Evolutionary conservation across 2,797 vertebrate species (phyloP).

Genomic region (Columba guinea): DNA sequence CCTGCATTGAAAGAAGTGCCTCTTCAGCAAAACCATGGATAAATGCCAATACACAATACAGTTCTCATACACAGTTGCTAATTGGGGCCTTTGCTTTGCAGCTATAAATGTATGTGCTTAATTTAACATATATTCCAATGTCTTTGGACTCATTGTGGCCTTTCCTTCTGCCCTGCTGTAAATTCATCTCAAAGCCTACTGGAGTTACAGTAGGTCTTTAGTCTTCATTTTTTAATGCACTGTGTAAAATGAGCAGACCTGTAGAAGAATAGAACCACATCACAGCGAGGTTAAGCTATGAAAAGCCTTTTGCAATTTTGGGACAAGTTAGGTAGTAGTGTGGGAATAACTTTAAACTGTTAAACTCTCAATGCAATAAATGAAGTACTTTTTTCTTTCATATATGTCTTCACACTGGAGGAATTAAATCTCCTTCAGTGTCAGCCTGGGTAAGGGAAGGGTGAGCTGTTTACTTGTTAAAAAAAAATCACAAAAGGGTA

Average conservation of each 20-base stretch:
- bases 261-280: neutral
- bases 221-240: neutral
- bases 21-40: neutral
- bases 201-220: neutral
- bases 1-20: neutral
- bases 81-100: neutral
- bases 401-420: neutral
- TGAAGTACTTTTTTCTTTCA: neutral
- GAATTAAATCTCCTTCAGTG: neutral
- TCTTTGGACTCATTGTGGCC: neutral
- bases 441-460: neutral
- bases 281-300: neutral
- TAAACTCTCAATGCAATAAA: neutral
- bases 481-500: neutral
- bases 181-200: neutral
- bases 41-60: slow-evolving; percentile 17
- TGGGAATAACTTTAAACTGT: neutral
- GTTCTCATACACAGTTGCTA: neutral
- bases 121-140: neutral
- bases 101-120: neutral
- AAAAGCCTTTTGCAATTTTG: neutral
- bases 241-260: neutral
- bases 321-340: neutral
- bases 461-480: neutral
- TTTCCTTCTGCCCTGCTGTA: neutral